Evolutionary conservation across 2,113 vertebrate genomes (phyloP).

Genomic region (Lates calcarifer): DNA sequence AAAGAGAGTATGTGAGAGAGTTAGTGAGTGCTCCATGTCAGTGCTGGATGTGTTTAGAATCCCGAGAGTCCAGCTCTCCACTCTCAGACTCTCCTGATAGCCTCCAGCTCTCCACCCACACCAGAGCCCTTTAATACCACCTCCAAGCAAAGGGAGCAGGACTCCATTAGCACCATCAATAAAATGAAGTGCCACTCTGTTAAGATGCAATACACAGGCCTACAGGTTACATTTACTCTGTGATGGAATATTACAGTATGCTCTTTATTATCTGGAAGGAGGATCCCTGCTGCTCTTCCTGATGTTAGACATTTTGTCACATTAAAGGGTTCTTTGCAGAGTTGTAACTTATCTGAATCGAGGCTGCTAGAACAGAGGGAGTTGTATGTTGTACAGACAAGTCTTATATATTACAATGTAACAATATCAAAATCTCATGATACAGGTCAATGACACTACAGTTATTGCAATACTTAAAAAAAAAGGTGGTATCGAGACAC

Average conservation of each 20-base stretch:
- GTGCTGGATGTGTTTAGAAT: slow-evolving; percentile 43
- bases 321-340: neutral
- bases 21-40: slow-evolving; percentile 26
- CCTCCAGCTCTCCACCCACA: slow-evolving; percentile 44
- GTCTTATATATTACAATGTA: no score
- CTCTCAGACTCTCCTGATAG: slow-evolving; percentile 46
- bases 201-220: slow-evolving; percentile 1
- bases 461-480: no score
- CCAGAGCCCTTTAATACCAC: slow-evolving; percentile 27
- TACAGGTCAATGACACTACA: no score
- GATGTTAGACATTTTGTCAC: neutral
- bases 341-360: no score
- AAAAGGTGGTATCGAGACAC: no score
- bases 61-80: slow-evolving; percentile 47
- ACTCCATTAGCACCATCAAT: slow-evolving; percentile 64
- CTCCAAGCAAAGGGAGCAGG: slow-evolving; percentile 48
- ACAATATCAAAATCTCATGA: no score
- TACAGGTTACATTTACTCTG: slow-evolving; percentile 4
- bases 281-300: neutral
- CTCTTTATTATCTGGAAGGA: neutral
- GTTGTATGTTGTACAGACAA: no score
- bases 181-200: slow-evolving; percentile 11
- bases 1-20: slow-evolving; percentile 16
- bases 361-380: no score
- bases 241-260: neutral